phyloP scores from a whole-genome alignment of 2,888 invertebrate genomes.

The Parnassius apollo region DNA sequence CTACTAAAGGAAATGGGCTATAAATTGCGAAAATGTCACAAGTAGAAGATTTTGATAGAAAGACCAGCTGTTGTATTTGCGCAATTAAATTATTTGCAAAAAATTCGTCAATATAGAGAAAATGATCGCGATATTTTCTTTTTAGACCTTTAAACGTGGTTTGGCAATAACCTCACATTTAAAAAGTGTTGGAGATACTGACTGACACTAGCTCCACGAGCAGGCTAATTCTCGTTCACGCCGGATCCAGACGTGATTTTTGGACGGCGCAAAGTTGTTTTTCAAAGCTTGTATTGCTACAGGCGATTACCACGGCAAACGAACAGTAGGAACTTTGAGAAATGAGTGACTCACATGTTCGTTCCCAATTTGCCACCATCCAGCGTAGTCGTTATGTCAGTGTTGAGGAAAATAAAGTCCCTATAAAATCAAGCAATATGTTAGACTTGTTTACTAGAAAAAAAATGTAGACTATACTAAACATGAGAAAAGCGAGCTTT shows the following conservation, averaged over 20 bases:
- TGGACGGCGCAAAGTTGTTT: no score
- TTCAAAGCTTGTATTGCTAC: no score
- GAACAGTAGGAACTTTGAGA: slow-evolving; percentile 27
- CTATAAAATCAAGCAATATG: slow-evolving; percentile 29
- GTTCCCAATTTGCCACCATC: slow-evolving; percentile 9
- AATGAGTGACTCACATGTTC: slow-evolving; percentile 27
- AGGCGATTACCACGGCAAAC: slow-evolving; percentile 19
- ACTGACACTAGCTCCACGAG: slow-evolving; percentile 17
- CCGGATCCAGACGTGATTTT: no score
- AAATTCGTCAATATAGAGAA: slow-evolving; percentile 25
- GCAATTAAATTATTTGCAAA: slow-evolving; percentile 19
- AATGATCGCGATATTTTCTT: slow-evolving; percentile 26
- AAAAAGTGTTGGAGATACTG: slow-evolving; percentile 1
- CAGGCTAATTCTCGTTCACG: no score
- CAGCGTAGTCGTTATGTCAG: slow-evolving; percentile 29
- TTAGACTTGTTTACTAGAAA: slow-evolving; percentile 25
- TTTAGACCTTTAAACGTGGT: slow-evolving; percentile 24
- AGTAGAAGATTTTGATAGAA: slow-evolving; percentile 19
- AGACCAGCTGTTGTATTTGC: slow-evolving; percentile 25
- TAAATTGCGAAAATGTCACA: no score
- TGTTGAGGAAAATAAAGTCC: slow-evolving; percentile 25
- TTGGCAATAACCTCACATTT: slow-evolving; percentile 12
- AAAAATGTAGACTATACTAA: slow-evolving; percentile 25
- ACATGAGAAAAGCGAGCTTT: slow-evolving; percentile 25
- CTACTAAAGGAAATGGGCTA: no score